Percentiles rank a stretch among this genome's conserved stretches.
Evolutionary conservation across 1,140 invertebrate species (phyloP).

Genomic region (Chelonus insularis): DNA sequence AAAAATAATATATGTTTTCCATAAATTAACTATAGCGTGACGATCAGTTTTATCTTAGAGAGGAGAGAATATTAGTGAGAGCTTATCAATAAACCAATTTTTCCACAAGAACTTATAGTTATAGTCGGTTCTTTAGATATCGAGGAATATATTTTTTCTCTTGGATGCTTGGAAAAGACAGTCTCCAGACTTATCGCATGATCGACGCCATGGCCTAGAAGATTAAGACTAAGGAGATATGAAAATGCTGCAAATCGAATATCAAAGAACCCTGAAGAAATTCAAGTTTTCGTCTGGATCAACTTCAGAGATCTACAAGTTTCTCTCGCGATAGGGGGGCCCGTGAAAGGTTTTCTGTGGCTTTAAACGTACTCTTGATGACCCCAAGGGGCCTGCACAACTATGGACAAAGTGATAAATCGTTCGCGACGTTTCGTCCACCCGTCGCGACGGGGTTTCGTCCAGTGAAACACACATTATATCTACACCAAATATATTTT

Average conservation of each 20-base stretch:
- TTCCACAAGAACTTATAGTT: too few relatives aligned
- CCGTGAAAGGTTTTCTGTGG: conserved; percentile 21
- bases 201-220: conserved; percentile 4
- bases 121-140: too few relatives aligned
- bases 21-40: too few relatives aligned
- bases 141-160: too few relatives aligned
- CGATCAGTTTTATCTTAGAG: too few relatives aligned
- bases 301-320: conserved; percentile 10
- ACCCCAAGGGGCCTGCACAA: conserved; percentile 27
- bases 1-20: too few relatives aligned
- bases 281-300: conserved; percentile 22
- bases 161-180: too few relatives aligned
- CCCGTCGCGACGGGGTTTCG: conserved; percentile 26
- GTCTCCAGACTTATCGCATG: background rate
- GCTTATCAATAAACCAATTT: too few relatives aligned
- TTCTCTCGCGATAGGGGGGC: conserved; percentile 21
- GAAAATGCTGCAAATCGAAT: background rate
- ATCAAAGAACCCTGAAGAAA: background rate
- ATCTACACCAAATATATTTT: too few relatives aligned
- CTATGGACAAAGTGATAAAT: conserved; percentile 41
- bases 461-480: too few relatives aligned
- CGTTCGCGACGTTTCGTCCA: conserved; percentile 37
- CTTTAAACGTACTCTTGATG: conserved; percentile 17
- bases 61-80: too few relatives aligned
- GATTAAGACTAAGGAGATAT: background rate